These are phyloP conservation scores for Onychomys arenicola DNA, from an alignment of 2,797 vertebrate genomes.

Conservation along the genomic window DNA sequence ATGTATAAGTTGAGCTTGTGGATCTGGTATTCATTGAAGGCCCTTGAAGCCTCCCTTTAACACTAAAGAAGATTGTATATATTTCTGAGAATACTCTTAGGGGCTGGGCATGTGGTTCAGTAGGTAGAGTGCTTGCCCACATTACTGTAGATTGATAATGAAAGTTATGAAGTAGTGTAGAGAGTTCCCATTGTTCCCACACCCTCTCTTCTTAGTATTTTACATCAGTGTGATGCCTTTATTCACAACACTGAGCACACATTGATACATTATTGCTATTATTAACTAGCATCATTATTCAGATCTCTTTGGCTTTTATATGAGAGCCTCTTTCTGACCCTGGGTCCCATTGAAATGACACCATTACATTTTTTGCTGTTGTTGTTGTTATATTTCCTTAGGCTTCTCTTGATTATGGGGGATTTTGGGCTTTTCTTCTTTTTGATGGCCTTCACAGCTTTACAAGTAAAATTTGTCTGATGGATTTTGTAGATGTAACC, in stretches of 20 bases:
- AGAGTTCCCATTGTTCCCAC: neutral
- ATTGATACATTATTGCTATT: neutral
- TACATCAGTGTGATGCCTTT: neutral
- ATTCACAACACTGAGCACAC: neutral
- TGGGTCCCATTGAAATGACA: neutral
- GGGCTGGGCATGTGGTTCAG: neutral
- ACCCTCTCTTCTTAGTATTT: neutral
- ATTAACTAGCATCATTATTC: neutral
- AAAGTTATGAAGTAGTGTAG: neutral
- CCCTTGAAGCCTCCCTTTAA: neutral
- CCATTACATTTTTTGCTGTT: neutral
- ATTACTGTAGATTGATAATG: neutral
- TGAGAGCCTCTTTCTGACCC: neutral
- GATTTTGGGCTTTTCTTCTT: neutral
- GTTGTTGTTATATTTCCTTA: neutral
- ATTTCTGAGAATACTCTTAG: neutral
- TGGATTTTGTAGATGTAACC: no score
- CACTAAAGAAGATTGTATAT: neutral
- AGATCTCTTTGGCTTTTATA: neutral
- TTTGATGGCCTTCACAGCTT: neutral
- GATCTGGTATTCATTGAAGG: no score
- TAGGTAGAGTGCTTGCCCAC: neutral
- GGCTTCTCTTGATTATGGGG: neutral
- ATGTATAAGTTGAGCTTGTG: neutral
- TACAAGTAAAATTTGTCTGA: neutral